Conservation (phyloP, 1,140 invertebrate species). For the Chlorops oryzae region DNA sequence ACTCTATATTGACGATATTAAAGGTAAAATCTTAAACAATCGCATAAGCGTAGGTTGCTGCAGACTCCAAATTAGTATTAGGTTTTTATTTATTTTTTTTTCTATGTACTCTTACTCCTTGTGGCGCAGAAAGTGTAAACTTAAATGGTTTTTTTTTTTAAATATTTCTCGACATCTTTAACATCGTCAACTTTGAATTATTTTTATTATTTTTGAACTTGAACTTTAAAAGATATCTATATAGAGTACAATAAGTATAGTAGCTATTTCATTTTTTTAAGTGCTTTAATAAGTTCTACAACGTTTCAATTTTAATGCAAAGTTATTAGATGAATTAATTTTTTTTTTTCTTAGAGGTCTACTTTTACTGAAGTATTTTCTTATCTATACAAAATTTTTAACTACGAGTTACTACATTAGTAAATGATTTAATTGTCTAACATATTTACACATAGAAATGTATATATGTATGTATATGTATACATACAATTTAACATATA, state of each 20-base stretch:
- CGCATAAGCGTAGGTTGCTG: too few species aligned
- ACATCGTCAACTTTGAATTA: neutral
- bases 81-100: constrained; percentile 1
- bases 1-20: too few species aligned
- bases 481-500: neutral
- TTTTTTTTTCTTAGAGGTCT: neutral
- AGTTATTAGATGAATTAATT: neutral
- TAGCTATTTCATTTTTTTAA: too few species aligned
- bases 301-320: too few species aligned
- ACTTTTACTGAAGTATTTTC: neutral
- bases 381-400: neutral
- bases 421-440: too few species aligned
- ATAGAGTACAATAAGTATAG: too few species aligned
- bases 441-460: neutral
- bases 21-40: too few species aligned
- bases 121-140: constrained; percentile 5
- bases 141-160: constrained; percentile 2
- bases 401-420: too few species aligned
- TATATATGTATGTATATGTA: neutral
- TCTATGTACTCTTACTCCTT: constrained; percentile 9
- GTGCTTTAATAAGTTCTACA: neutral
- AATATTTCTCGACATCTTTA: constrained; percentile 3
- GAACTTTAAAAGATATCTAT: neutral
- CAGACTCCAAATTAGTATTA: neutral
- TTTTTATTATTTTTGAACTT: neutral